Percentiles rank a stretch among this genome's conserved stretches.
phyloP scores from a whole-genome alignment of 1,140 invertebrate species.

The Rhagoletis pomonella region DNA sequence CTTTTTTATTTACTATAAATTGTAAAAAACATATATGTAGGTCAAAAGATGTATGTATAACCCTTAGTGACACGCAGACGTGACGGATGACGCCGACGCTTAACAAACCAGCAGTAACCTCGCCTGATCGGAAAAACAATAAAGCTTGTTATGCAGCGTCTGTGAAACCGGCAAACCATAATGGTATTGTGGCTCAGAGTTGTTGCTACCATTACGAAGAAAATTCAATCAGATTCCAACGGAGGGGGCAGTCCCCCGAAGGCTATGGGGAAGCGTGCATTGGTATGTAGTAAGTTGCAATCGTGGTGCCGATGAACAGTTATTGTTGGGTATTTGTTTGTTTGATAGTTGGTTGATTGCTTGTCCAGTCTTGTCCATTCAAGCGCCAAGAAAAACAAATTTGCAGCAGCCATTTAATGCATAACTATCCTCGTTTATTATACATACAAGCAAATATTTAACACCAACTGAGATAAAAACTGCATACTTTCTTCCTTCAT shows the following conservation, averaged over 20 bases:
- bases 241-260: not conserved
- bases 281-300: too few species aligned
- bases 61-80: too few species aligned
- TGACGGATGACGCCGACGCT: too few species aligned
- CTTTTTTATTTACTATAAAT: too few species aligned
- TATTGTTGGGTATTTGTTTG: not conserved
- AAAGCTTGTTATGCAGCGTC: not conserved
- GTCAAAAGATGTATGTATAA: too few species aligned
- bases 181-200: not conserved
- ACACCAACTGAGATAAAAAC: too few species aligned
- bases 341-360: not conserved
- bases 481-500: too few species aligned
- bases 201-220: not conserved
- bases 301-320: not conserved
- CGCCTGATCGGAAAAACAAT: not conserved
- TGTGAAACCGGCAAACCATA: not conserved
- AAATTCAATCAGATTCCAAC: constrained; percentile 32
- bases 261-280: not conserved
- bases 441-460: not conserved
- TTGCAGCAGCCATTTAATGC: not conserved
- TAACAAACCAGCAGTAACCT: not conserved
- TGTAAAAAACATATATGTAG: too few species aligned
- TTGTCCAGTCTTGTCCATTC: not conserved
- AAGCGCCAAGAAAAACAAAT: not conserved
- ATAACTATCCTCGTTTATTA: not conserved